Percentiles rank a stretch among this genome's conserved stretches.
phyloP scores from a whole-genome alignment of 2,797 vertebrate species.

The Knipowitschia caucasica region DNA sequence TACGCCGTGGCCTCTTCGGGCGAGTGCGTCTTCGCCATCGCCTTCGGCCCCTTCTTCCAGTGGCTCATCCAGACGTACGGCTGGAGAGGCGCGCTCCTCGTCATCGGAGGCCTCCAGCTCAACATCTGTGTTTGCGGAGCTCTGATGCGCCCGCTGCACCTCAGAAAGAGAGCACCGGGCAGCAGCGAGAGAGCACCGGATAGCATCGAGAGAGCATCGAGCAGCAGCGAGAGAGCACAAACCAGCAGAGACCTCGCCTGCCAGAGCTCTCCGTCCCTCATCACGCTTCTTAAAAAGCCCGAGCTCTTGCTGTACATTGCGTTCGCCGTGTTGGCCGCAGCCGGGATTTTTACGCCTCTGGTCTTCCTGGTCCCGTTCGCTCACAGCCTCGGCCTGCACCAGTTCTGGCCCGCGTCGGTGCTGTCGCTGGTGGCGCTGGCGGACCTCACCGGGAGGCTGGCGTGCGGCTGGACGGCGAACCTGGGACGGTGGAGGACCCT shows the following conservation, averaged over 20 bases:
- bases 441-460: constrained; percentile 64
- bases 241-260: no score
- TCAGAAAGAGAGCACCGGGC: accelerated
- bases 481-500: constrained; percentile 65
- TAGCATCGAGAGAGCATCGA: not conserved
- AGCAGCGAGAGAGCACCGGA: not conserved
- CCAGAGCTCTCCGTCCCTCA: no score
- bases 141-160: constrained; percentile 64
- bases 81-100: constrained; percentile 67
- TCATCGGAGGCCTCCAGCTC: constrained; percentile 73
- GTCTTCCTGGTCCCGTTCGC: constrained; percentile 67
- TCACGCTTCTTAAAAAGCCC: constrained; percentile 57
- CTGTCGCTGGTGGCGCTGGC: constrained; percentile 58
- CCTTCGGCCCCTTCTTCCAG: constrained; percentile 68
- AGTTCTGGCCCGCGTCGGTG: constrained; percentile 64
- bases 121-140: constrained; percentile 71
- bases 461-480: constrained; percentile 68
- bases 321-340: constrained; percentile 63
- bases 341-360: constrained; percentile 64
- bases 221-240: not conserved
- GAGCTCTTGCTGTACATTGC: constrained; percentile 63
- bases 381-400: constrained; percentile 50
- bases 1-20: constrained; percentile 70
- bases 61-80: constrained; percentile 68
- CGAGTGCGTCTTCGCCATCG: constrained; percentile 66